Base-by-base conservation (phyloP, 2,888 invertebrate species). In the Apamea anceps region DNA sequence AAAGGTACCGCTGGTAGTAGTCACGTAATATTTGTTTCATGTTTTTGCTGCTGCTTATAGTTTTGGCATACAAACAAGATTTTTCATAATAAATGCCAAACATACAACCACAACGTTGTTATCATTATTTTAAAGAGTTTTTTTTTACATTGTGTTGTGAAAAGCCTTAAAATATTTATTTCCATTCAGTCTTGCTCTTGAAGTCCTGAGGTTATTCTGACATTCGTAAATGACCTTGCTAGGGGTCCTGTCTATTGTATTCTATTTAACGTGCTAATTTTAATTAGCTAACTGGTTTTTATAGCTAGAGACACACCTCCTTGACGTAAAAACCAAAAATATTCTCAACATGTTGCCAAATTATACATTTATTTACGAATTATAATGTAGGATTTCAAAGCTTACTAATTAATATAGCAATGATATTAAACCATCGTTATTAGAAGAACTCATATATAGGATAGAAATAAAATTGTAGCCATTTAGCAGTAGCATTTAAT, bases 21-120 rank as follows among this genome's bases (percentile, higher is more conserved):
- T 75, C 81, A 81, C 65, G 63, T 75, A 75, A 32, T 82, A n/a
- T 68, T 65, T 75, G 28, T 75, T 79, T 66, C 28, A 62, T 66
- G 28, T 32, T 60, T 32, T 54, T 71, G 54, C 13, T 78, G 25
- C 63, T 42, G 48, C 48, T 37, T 66, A n/a, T 54, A 21, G 7
- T 77, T 76, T 82, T 82, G 82, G 72, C 72, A 68, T 71, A 45
- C 15, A 57, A 65, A 65, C 63, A 81, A 66, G 12, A 10, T 74
- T 57, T 15, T 42, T 42, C 15, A n/a, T 12, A 51, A 21, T 45
- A n/a, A 25, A 62, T 74, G 8, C 45, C 15, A 62, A 68, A 62
- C 25, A 74, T 13, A 67, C 3, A 28, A 51, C 25, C 15, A 66
- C 3, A 51, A 54, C 32, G 15, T 76, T 77, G 25, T 62, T 60